phyloP scores from a whole-genome alignment of 2,888 invertebrate species.

The Erynnis tages region DNA sequence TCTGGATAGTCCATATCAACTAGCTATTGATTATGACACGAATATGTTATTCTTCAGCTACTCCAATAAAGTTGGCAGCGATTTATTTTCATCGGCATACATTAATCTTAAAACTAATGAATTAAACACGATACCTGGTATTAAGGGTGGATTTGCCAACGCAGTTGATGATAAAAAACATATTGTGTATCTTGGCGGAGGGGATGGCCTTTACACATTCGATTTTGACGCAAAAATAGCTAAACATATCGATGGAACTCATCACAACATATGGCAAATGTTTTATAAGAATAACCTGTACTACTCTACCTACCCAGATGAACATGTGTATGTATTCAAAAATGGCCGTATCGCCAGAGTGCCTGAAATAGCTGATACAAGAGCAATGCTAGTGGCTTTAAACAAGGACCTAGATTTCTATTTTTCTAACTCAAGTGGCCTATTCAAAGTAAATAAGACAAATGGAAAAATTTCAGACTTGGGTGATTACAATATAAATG shows the following conservation, averaged over 20 bases:
- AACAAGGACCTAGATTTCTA: slow-evolving; percentile 38
- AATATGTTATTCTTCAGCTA: slow-evolving; percentile 61
- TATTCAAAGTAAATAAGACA: slow-evolving; percentile 32
- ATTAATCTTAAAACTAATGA: slow-evolving; percentile 52
- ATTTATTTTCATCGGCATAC: slow-evolving; percentile 47
- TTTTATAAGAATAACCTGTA: slow-evolving; percentile 59
- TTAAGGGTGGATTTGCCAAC: slow-evolving; percentile 54
- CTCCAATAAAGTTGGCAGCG: slow-evolving; percentile 30
- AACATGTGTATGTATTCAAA: slow-evolving; percentile 33
- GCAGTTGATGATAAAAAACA: slow-evolving; percentile 48
- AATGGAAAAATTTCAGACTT: slow-evolving; percentile 28
- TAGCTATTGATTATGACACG: slow-evolving; percentile 58
- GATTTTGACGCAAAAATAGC: slow-evolving; percentile 47
- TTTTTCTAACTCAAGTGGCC: slow-evolving; percentile 41
- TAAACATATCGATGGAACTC: slow-evolving; percentile 38
- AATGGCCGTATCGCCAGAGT: slow-evolving; percentile 31
- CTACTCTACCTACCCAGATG: slow-evolving; percentile 49
- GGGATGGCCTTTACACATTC: slow-evolving; percentile 54
- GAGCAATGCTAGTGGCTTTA: slow-evolving; percentile 36
- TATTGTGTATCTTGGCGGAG: slow-evolving; percentile 57
- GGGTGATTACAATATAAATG: slow-evolving; percentile 39
- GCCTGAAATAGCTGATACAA: slow-evolving; percentile 34
- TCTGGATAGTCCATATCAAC: slow-evolving; percentile 53
- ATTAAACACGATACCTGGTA: slow-evolving; percentile 44
- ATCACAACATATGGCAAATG: slow-evolving; percentile 61